Evolutionary conservation across 2,113 vertebrate species (phyloP).

Genomic region (Benitochromis conjunctus): DNA sequence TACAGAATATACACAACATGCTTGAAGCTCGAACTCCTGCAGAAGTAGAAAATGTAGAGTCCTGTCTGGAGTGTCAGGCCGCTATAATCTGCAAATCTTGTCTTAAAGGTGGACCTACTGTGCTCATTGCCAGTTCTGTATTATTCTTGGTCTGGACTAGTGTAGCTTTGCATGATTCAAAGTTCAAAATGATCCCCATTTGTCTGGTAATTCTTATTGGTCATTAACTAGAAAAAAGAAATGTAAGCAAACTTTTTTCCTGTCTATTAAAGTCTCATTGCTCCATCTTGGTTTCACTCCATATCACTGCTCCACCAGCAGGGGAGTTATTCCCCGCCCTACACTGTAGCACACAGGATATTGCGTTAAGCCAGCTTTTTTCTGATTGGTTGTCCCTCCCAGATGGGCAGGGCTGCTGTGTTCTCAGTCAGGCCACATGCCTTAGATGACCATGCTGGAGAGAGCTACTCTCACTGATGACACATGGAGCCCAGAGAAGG

Average conservation of each 20-base stretch:
- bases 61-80: background rate
- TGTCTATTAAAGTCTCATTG: background rate
- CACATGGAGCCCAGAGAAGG: background rate
- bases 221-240: background rate
- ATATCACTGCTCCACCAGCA: background rate
- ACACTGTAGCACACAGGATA: no score
- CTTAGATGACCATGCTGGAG: background rate
- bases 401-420: background rate
- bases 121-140: background rate
- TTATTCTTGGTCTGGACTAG: rapidly evolving
- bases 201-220: background rate
- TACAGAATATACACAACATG: background rate
- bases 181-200: background rate
- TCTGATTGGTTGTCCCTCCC: background rate
- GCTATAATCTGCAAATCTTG: background rate
- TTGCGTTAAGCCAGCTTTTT: background rate
- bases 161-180: background rate
- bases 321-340: background rate
- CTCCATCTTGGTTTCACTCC: background rate
- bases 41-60: background rate
- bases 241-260: background rate
- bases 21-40: background rate
- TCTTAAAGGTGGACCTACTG: background rate
- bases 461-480: background rate
- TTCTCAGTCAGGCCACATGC: background rate